Conservation (phyloP, 2,113 vertebrate species). For the Coracopsis vasa region DNA sequence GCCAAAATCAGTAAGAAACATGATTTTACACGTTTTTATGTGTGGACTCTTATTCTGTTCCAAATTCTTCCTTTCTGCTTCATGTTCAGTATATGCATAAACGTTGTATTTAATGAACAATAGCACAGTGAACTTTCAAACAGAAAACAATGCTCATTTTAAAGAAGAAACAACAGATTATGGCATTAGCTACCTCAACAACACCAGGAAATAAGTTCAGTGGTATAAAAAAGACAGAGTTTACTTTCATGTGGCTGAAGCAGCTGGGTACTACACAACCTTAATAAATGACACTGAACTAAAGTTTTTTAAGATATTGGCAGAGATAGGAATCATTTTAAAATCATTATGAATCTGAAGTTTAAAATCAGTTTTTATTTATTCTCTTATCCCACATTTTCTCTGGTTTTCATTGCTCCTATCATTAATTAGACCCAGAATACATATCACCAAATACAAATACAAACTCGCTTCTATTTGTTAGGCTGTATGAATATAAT, state of each 20-base stretch:
- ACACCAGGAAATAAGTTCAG: background rate
- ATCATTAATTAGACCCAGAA: background rate
- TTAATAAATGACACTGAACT: background rate
- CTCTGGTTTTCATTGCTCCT: background rate
- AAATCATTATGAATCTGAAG: background rate
- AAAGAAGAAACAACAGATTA: background rate
- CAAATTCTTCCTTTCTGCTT: background rate
- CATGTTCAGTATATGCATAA: background rate
- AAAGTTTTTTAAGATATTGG: background rate
- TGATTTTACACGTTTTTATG: background rate
- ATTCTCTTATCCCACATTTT: background rate
- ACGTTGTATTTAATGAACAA: background rate
- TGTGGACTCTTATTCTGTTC: background rate
- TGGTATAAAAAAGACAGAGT: background rate
- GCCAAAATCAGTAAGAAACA: background rate
- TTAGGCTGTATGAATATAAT: background rate
- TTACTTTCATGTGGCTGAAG: background rate
- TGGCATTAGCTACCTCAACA: background rate
- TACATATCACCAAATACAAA: background rate
- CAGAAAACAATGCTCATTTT: background rate
- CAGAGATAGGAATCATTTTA: background rate
- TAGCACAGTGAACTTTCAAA: background rate
- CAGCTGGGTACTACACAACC: background rate
- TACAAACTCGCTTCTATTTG: background rate
- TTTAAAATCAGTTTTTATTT: background rate